These are phyloP conservation scores for Bolborhynchus lineola DNA, from an alignment of 2,113 vertebrate species.

Conservation along the genomic window DNA sequence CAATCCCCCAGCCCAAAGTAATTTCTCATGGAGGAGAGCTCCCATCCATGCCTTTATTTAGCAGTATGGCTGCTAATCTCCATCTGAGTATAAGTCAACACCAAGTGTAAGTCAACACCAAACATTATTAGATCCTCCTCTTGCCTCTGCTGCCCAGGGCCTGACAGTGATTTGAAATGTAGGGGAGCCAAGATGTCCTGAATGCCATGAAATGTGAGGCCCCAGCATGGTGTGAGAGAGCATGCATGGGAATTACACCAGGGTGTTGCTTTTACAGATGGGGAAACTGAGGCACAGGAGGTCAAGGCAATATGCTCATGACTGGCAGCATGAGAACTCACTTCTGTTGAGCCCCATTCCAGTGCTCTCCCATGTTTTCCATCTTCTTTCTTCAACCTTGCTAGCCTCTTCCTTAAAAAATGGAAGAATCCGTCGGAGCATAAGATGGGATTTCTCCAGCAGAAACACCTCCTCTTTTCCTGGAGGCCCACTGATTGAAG, in stretches of 20 bases:
- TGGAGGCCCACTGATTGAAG: background rate
- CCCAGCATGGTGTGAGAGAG: accelerated
- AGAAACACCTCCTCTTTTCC: background rate
- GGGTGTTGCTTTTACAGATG: background rate
- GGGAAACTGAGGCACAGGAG: background rate
- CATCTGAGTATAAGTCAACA: background rate
- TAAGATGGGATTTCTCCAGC: background rate
- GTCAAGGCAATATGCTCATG: accelerated
- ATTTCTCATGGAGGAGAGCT: background rate
- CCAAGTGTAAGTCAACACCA: background rate
- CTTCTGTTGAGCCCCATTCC: background rate
- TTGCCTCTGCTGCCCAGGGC: background rate
- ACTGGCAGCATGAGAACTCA: background rate
- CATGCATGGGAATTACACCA: background rate
- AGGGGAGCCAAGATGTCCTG: background rate
- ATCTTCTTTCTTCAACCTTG: background rate
- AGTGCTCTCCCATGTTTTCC: accelerated
- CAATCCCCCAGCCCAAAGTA: background rate
- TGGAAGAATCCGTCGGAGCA: background rate
- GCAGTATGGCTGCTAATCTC: background rate
- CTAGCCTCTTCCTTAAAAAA: background rate
- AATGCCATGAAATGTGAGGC: background rate
- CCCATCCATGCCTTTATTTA: background rate
- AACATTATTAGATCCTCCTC: background rate
- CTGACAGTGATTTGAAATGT: background rate